Base-by-base conservation (phyloP, 1,140 invertebrate genomes). In the Pentalonia nigronervosa region DNA sequence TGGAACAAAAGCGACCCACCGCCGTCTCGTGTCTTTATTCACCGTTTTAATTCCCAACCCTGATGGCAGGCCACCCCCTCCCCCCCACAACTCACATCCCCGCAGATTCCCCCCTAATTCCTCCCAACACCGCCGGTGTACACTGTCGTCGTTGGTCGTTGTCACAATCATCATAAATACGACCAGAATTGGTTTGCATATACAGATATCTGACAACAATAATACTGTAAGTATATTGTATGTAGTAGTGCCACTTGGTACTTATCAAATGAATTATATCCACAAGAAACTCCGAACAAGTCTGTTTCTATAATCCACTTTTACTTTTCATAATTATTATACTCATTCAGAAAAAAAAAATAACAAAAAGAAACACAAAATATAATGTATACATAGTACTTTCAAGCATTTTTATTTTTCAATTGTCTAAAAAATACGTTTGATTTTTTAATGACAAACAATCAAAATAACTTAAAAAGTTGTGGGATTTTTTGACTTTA, bases 1-100 rank as follows among this genome's bases (percentile, higher is more conserved):
- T 53, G 91, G 91, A 93, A 93, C 91, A 93, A 93, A 93, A 93
- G 91, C 67, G 60, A 76, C 47, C 67, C 47, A 14, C 81, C 91
- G 14, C 76, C 47, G 4, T 34, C 47, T 17, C 90, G 89, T 91
- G 47, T 84, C 91, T 86, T 93, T 86, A 93, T 93, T 83, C 91
- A 41, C 47, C 91, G 81, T 93, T 93, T 93, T 93, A 93, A 93
- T 93, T 93, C 48, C 91, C 81, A 48, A 25, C 91, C 91, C 90
- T 17, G 67, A 21, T 34, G 41, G 11, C 36, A 17, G 56, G 30
- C 36, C 50, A 25, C 48, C 30, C 17, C 90, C 17, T 0, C 90
- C 67, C 90, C 67, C 20, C 41, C 60, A 34, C n/a, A n/a, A n/a
- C 60, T 76, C 60, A 76, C n/a, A 76, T n/a, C 11, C 60, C n/a